phyloP scores from a whole-genome alignment of 2,113 vertebrate genomes.

The Cepphus grylle region DNA sequence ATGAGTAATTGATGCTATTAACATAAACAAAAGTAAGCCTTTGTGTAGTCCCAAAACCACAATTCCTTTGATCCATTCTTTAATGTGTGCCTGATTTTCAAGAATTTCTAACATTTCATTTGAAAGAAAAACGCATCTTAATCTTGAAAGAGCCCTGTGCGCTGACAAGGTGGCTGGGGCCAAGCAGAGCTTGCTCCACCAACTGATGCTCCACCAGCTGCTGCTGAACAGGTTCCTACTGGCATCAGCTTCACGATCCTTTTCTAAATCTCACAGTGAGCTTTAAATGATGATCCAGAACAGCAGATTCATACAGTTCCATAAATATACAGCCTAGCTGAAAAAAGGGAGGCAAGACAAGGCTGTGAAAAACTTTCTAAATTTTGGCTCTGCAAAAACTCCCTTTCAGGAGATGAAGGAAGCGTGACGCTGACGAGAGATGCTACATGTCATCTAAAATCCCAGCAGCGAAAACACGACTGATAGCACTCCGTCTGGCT shows the following conservation, averaged over 20 bases:
- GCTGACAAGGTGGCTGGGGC: neutral
- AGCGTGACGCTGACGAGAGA: neutral
- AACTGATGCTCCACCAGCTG: neutral
- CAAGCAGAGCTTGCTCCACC: neutral
- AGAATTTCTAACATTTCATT: slow-evolving; percentile 62
- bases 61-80: slow-evolving; percentile 48
- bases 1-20: slow-evolving; percentile 48
- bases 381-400: neutral
- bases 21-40: slow-evolving; percentile 44
- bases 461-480: neutral
- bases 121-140: slow-evolving; percentile 33
- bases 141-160: slow-evolving; percentile 27
- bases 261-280: neutral
- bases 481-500: neutral
- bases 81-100: slow-evolving; percentile 42
- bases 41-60: slow-evolving; percentile 53
- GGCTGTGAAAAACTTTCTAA: neutral
- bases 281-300: slow-evolving; percentile 28
- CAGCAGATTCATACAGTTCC: neutral
- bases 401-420: neutral
- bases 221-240: neutral
- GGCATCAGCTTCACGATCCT: neutral
- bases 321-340: neutral
- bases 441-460: neutral
- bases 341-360: neutral